Evolutionary conservation across 1,140 invertebrate genomes (phyloP).

Genomic region (Ectropis grisescens): DNA sequence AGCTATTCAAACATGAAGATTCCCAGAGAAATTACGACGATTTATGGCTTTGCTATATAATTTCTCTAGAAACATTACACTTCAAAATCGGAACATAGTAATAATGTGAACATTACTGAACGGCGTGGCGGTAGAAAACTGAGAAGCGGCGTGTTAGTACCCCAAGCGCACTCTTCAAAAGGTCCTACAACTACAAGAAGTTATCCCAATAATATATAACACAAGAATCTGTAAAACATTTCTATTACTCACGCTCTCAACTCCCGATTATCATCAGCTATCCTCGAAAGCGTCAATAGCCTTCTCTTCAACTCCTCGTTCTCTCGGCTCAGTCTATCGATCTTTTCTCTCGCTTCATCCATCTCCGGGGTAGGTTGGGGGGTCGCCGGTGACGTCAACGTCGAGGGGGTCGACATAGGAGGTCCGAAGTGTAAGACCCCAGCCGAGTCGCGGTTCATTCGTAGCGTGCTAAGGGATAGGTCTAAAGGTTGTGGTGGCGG

Average conservation of each 20-base stretch:
- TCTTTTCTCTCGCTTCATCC: constrained; percentile 31
- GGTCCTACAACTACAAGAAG: too few species aligned
- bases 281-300: constrained; percentile 36
- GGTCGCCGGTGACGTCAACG: constrained; percentile 26
- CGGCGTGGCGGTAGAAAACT: too few species aligned
- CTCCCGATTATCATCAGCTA: constrained; percentile 56
- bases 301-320: constrained; percentile 53
- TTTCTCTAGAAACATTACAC: too few species aligned
- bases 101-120: too few species aligned
- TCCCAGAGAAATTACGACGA: too few species aligned
- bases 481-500: constrained; percentile 86
- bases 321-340: constrained; percentile 38
- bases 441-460: constrained; percentile 74
- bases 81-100: too few species aligned
- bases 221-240: too few species aligned
- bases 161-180: too few species aligned
- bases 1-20: too few species aligned
- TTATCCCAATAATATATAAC: too few species aligned
- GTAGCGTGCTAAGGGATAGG: constrained; percentile 78
- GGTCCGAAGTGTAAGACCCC: constrained; percentile 84
- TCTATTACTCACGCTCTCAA: constrained; percentile 55
- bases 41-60: too few species aligned
- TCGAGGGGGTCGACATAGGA: constrained; percentile 25
- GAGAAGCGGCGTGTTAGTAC: too few species aligned
- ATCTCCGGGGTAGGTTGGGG: constrained; percentile 37